Evolutionary conservation across 2,113 vertebrate species (phyloP), one percentile per base, ranked within the genome.

Genomic region (Trichechus manatus): DNA sequence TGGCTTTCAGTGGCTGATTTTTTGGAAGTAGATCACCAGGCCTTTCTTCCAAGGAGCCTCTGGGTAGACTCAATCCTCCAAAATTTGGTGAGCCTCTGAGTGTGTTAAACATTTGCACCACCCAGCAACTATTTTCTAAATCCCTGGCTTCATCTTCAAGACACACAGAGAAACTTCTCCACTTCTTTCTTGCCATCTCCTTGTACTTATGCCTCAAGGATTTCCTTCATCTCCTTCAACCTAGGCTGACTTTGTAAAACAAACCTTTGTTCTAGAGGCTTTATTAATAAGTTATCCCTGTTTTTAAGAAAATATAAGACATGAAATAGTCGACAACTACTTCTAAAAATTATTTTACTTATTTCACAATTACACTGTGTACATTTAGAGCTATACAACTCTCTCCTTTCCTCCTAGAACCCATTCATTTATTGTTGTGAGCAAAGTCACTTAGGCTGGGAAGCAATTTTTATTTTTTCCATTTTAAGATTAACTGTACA

Each of bases 261-360:
- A 59, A n/a, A 87, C 31, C 4, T 92, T 77, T 90, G 44, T 64
- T 3, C 2, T 25, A 75, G 33, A 66, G 42, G 10, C 36, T 25
- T 79, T 89, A 47, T 92, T 66, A 78, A 27, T 9, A 87, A 42
- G 10, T 88, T 86, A 8, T n/a, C 50, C 64, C 10, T 75, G 29
- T 84, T 95, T 97, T 87, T 17, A 83, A 88, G 44, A 90, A 93
- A 87, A 83, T 42, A 20, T 1, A 74, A 89, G n/a, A 42, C 8
- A 25, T 80, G 6, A 81, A 91, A 63, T 9, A 89, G 64, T 68
- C 44, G 42, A 78, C 27, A 78, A 23, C 6, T 89, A 74, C 17
- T 59, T 59, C 39, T 53, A 5, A 84, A 86, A 72, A 66, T 84
- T 27, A 64, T 59, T 79, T 78, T 95, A 11, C 15, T 25, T 93